phyloP scores from a whole-genome alignment of 1,140 invertebrate species.

The Chelonus insularis region DNA sequence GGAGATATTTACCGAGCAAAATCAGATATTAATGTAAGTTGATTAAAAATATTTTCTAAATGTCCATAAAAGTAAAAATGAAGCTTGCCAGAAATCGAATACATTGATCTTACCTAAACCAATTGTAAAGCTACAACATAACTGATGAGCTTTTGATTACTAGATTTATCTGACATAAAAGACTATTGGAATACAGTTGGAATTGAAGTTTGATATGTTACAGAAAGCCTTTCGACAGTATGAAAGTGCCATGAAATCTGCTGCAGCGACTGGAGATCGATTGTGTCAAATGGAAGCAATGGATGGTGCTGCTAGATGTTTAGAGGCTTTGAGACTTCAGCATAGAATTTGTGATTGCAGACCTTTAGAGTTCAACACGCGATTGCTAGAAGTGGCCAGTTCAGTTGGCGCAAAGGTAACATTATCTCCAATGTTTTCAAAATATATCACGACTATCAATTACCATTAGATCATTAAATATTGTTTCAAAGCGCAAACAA shows the following conservation, averaged over 20 bases:
- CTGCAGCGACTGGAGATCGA: constrained; percentile 75
- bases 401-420: constrained; percentile 78
- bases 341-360: constrained; percentile 83
- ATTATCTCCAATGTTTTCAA: neutral
- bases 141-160: too few species aligned
- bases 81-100: too few species aligned
- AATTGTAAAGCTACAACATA: too few species aligned
- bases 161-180: neutral
- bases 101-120: too few species aligned
- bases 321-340: constrained; percentile 75
- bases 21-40: constrained; percentile 72
- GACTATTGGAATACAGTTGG: neutral
- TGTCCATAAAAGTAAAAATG: too few species aligned
- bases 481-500: too few species aligned
- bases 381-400: constrained; percentile 76
- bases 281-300: constrained; percentile 85
- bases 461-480: too few species aligned
- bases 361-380: constrained; percentile 80
- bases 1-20: constrained; percentile 82
- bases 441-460: too few species aligned
- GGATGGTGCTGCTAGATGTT: constrained; percentile 79
- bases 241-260: constrained; percentile 80
- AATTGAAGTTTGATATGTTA: constrained; percentile 31
- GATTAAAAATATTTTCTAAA: too few species aligned
- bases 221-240: constrained; percentile 78